phyloP scores from a whole-genome alignment of 2,797 vertebrate genomes.

The Valencia hispanica region DNA sequence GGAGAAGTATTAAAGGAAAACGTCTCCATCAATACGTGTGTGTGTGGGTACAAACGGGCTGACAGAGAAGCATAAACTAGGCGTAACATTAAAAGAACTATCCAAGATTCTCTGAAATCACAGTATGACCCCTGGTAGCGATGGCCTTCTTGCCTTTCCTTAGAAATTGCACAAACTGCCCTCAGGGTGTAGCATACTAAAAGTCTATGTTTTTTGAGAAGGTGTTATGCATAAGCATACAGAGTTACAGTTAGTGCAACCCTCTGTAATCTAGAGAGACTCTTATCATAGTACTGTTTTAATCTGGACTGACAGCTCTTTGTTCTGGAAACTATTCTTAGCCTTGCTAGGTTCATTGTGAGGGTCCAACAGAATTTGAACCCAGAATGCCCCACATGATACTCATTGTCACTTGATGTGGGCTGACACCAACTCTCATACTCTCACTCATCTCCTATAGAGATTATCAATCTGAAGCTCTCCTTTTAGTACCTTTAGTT shows the following conservation, averaged over 20 bases:
- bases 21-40: too few relatives aligned
- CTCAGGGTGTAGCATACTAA: not conserved
- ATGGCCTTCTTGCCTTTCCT: not conserved
- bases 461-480: not conserved
- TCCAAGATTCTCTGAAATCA: conserved; percentile 4
- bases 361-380: conserved; percentile 30
- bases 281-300: conserved; percentile 47
- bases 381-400: conserved; percentile 9
- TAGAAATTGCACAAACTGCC: not conserved
- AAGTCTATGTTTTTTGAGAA: conserved; percentile 5
- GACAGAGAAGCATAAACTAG: too few relatives aligned
- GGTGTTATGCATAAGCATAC: conserved; percentile 18
- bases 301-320: conserved; percentile 67
- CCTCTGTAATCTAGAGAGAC: conserved; percentile 34
- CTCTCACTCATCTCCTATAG: not conserved
- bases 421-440: conserved; percentile 27
- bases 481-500: conserved; percentile 2
- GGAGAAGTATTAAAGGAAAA: too few relatives aligned
- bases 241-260: conserved; percentile 28
- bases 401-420: conserved; percentile 13
- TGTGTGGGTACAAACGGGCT: too few relatives aligned
- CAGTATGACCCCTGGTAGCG: not conserved
- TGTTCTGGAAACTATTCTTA: conserved; percentile 70
- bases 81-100: not conserved
- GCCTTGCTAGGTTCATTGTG: conserved; percentile 28